A percentile compares a stretch with the other conserved stretches of the same genome.
Conservation (phyloP, 2,113 vertebrate species). For the Verasper variegatus region DNA sequence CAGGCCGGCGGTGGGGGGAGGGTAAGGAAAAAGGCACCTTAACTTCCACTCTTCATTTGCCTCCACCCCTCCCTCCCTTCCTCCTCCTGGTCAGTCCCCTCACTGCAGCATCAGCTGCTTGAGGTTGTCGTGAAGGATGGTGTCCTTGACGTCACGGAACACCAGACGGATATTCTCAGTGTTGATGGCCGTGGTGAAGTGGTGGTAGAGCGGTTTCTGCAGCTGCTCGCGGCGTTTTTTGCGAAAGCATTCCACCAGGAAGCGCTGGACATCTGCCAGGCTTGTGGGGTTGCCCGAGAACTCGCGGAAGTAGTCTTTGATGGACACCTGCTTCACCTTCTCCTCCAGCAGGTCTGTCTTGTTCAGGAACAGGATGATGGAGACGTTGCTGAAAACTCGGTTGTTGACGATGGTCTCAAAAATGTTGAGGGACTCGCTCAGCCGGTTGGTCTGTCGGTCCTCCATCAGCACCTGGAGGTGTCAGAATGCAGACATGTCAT, state of each 20-base stretch:
- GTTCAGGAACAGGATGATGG: slow-evolving; percentile 98
- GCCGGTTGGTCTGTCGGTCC: slow-evolving; percentile 95
- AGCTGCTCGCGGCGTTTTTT: slow-evolving; percentile 93
- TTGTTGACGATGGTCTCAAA: slow-evolving; percentile 99
- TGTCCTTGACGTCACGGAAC: slow-evolving; percentile 98
- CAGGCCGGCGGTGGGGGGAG: background rate
- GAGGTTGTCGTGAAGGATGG: slow-evolving; percentile 98
- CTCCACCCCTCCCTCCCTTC: background rate
- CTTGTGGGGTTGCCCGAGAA: slow-evolving; percentile 86
- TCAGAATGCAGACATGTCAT: background rate
- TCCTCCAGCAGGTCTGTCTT: slow-evolving; percentile 98
- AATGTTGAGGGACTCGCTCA: slow-evolving; percentile 97
- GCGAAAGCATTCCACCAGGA: slow-evolving; percentile 96
- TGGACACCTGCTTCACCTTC: slow-evolving; percentile 92
- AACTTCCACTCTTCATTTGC: background rate
- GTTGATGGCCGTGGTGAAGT: slow-evolving; percentile 99
- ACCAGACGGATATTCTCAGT: slow-evolving; percentile 98
- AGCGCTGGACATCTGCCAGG: slow-evolving; percentile 91
- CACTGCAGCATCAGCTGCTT: slow-evolving; percentile 98
- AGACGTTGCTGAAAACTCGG: slow-evolving; percentile 95
- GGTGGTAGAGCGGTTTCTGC: slow-evolving; percentile 96
- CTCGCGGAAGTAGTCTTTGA: slow-evolving; percentile 96
- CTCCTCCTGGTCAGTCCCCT: slow-evolving; percentile 54
- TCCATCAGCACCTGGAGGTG: slow-evolving; percentile 91
- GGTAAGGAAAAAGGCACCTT: slow-evolving; percentile 28